Conservation (phyloP, 2,113 vertebrate species). For the Cyanocitta stelleri region DNA sequence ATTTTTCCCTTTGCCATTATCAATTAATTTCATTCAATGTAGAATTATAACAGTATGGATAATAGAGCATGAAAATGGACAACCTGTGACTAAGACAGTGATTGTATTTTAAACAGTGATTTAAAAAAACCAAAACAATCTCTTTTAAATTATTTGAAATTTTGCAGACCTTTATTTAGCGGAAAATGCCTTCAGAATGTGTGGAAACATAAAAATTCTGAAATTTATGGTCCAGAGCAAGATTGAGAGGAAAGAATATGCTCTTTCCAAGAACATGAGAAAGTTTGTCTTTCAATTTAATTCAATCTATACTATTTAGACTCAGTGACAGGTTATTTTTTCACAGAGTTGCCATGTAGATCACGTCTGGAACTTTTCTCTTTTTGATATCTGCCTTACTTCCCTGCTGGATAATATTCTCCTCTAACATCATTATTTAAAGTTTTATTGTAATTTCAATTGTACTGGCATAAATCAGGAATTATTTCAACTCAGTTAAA, state of each 20-base stretch:
- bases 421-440: background rate
- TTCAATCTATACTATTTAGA: background rate
- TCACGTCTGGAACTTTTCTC: background rate
- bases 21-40: background rate
- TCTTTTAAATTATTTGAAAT: background rate
- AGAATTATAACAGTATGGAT: background rate
- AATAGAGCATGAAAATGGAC: background rate
- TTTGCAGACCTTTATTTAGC: background rate
- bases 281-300: background rate
- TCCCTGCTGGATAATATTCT: background rate
- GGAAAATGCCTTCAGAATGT: background rate
- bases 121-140: background rate
- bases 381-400: background rate
- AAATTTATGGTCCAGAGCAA: background rate
- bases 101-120: background rate
- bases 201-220: background rate
- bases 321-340: background rate
- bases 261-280: background rate
- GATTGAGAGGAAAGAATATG: background rate
- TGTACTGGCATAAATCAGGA: background rate
- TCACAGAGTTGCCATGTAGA: background rate
- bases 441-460: background rate
- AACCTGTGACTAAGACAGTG: background rate
- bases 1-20: background rate
- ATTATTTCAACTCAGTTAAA: background rate